Evolutionary conservation across 1,140 invertebrate species (phyloP).

Genomic region (Drosophila bipectinata): DNA sequence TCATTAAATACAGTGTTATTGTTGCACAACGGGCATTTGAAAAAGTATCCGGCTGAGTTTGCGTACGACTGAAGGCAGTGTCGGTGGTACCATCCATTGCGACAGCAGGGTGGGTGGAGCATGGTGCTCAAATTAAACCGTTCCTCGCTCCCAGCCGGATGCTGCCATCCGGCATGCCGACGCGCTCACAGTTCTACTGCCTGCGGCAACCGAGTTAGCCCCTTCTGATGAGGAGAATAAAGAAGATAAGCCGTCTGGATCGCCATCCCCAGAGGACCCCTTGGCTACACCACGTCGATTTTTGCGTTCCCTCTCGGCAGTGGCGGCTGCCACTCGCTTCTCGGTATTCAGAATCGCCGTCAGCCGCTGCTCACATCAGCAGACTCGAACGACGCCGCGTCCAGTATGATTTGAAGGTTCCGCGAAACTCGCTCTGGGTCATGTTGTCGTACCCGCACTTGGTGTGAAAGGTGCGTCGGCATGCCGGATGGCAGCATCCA

Average conservation of each 20-base stretch:
- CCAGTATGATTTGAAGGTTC: conserved; percentile 48
- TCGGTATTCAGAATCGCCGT: background rate
- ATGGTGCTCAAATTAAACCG: conserved; percentile 20
- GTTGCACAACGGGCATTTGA: conserved; percentile 68
- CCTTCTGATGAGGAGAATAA: too few relatives aligned
- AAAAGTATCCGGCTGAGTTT: conserved; percentile 59
- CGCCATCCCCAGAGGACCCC: background rate
- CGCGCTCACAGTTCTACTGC: too few relatives aligned
- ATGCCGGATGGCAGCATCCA: conserved; percentile 28
- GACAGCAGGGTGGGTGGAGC: conserved; percentile 45
- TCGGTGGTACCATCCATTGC: conserved; percentile 59
- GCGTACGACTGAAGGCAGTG: conserved; percentile 53
- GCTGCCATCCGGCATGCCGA: too few relatives aligned
- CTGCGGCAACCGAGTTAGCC: too few relatives aligned
- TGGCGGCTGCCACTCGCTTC: background rate
- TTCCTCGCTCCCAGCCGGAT: too few relatives aligned
- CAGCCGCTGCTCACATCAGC: too few relatives aligned
- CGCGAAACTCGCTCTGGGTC: conserved; percentile 30
- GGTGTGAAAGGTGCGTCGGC: conserved; percentile 47
- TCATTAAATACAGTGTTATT: conserved; percentile 13
- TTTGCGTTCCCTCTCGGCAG: background rate
- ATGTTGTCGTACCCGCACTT: conserved; percentile 32
- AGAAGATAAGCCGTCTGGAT: background rate
- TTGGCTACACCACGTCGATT: background rate
- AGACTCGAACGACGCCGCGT: background rate